Evolutionary conservation across 2,888 invertebrate species (phyloP).

Genomic region (Drosophila mettleri): DNA sequence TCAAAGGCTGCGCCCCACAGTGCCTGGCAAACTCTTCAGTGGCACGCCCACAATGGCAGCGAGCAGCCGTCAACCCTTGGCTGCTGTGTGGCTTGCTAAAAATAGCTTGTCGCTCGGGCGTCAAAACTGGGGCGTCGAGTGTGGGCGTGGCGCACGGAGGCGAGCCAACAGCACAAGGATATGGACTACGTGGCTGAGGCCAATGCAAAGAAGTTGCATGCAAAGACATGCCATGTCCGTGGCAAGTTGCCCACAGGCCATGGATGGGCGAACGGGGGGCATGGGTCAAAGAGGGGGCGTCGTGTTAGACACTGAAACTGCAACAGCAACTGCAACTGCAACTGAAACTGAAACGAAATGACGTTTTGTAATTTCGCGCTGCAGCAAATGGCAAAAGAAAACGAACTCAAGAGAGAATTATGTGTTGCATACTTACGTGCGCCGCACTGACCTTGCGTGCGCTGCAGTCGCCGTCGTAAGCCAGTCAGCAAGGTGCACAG

Average conservation of each 20-base stretch:
- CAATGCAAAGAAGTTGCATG: conserved; percentile 69
- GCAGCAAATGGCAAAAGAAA: conserved; percentile 28
- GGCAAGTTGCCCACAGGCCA: conserved; percentile 27
- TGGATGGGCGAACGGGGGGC: background rate
- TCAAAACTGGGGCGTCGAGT: conserved; percentile 58
- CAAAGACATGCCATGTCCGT: conserved; percentile 52
- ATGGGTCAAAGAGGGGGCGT: background rate
- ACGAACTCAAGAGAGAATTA: conserved; percentile 61
- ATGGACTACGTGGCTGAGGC: conserved; percentile 43
- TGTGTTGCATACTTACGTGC: conserved; percentile 77
- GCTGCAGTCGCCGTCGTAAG: conserved; percentile 1
- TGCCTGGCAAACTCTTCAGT: conserved; percentile 10
- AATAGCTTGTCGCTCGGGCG: conserved; percentile 52
- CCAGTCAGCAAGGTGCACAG: conserved; percentile 5
- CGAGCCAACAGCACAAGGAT: conserved; percentile 66
- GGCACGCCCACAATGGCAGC: conserved; percentile 7
- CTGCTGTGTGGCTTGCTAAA: conserved; percentile 53
- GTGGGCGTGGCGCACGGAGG: conserved; percentile 45
- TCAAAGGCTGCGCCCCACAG: conserved; percentile 21
- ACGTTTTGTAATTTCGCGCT: conserved; percentile 44
- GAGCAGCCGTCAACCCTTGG: conserved; percentile 12
- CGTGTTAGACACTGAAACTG: conserved; percentile 36
- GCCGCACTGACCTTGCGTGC: conserved; percentile 75
- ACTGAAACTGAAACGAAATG: conserved; percentile 35
- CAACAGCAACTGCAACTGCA: too few species aligned